Evolutionary conservation across 2,797 vertebrate species (phyloP).

Genomic region (Sardinella longiceps): DNA sequence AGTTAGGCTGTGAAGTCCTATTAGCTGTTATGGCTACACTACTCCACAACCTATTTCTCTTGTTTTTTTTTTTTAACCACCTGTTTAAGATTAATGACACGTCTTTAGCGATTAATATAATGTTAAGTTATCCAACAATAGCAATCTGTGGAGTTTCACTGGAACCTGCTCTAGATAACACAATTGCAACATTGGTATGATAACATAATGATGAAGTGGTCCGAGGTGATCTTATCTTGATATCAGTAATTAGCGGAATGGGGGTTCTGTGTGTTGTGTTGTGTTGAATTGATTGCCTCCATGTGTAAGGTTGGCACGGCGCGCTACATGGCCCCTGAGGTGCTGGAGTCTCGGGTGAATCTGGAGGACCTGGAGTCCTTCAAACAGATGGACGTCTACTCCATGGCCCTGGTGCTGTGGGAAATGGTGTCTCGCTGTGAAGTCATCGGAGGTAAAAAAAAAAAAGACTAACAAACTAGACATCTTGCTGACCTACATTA

Average conservation of each 20-base stretch:
- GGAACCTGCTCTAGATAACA: not conserved
- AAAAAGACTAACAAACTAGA: not conserved
- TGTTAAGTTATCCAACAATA: not conserved
- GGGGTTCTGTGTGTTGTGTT: not conserved
- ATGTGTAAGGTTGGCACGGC: conserved; percentile 83
- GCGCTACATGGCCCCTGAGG: conserved; percentile 91
- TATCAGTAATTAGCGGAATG: not conserved
- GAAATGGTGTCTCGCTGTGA: conserved; percentile 88
- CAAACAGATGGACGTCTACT: conserved; percentile 93
- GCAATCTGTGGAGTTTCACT: not conserved
- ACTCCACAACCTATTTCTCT: not conserved
- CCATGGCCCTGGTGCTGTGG: conserved; percentile 89
- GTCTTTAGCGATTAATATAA: not conserved
- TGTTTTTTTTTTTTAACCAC: not conserved
- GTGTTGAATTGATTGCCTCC: conserved; percentile 16
- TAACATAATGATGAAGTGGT: not conserved
- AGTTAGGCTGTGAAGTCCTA: not conserved
- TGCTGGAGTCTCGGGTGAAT: conserved; percentile 88
- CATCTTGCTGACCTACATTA: not conserved
- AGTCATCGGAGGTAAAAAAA: conserved; percentile 79
- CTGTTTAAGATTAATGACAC: not conserved
- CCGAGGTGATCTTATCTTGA: not conserved
- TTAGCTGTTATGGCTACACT: not conserved
- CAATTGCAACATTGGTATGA: too few relatives aligned
- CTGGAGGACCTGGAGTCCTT: conserved; percentile 90